Evolutionary conservation across 2,113 vertebrate species (phyloP).

Genomic region (Scytalopus superciliaris): DNA sequence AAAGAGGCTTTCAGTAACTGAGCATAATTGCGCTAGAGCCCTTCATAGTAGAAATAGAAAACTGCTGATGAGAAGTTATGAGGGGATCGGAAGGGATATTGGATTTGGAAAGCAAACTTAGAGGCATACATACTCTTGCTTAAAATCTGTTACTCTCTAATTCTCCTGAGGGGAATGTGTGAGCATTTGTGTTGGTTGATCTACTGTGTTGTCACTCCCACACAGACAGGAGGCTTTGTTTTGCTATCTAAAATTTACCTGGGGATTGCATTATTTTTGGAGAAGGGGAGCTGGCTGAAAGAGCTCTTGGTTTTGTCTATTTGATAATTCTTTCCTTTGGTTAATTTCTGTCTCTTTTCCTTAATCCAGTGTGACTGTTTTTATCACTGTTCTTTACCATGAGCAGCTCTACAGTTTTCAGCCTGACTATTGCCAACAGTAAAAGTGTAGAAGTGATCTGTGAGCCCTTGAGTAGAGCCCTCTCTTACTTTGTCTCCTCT

Average conservation of each 20-base stretch:
- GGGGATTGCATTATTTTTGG: neutral
- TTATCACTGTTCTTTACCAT: neutral
- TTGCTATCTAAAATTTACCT: neutral
- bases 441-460: neutral
- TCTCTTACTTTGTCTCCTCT: neutral
- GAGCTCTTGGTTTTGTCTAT: neutral
- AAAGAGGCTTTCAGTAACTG: constrained; percentile 67
- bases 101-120: constrained; percentile 1
- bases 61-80: constrained; percentile 34
- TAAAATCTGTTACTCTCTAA: neutral
- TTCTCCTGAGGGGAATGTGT: neutral
- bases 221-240: neutral
- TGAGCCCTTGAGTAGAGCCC: neutral
- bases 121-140: neutral
- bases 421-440: neutral
- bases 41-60: neutral
- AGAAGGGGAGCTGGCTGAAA: neutral
- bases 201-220: neutral
- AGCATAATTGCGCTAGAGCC: constrained; percentile 47
- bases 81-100: neutral
- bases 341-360: neutral
- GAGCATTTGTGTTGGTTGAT: neutral
- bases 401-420: neutral
- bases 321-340: neutral
- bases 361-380: neutral